Percentiles rank a stretch among this genome's conserved stretches.
Evolutionary conservation across 1,140 invertebrate species (phyloP).

Genomic region (Papilio glaucus): DNA sequence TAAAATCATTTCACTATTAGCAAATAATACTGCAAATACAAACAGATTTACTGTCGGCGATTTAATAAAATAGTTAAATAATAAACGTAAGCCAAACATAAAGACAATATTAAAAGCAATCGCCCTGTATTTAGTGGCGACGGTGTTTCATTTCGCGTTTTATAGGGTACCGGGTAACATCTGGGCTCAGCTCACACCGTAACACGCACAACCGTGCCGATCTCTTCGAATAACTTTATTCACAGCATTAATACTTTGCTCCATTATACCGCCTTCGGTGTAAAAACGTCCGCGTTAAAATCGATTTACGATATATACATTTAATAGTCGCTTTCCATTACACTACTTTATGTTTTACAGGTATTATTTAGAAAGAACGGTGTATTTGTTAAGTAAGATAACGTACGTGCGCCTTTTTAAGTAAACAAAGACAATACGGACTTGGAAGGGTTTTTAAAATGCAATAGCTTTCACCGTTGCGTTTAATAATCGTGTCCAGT

Average conservation of each 20-base stretch:
- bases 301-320: conserved; percentile 28
- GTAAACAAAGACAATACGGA: neutral
- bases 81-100: conserved; percentile 15
- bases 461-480: too few relatives aligned
- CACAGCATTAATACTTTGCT: neutral
- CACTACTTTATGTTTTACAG: conserved; percentile 7
- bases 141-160: conserved; percentile 66
- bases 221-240: conserved; percentile 29
- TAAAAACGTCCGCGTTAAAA: conserved; percentile 25
- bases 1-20: neutral
- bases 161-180: conserved; percentile 78
- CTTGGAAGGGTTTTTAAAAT: too few relatives aligned
- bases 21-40: neutral
- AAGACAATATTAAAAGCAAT: conserved; percentile 43
- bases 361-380: conserved; percentile 2
- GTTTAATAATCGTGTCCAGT: too few relatives aligned
- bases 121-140: conserved; percentile 57
- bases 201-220: conserved; percentile 47
- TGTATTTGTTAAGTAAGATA: conserved; percentile 1
- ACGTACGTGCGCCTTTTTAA: neutral
- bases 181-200: conserved; percentile 70
- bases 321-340: conserved; percentile 26
- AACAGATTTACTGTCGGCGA: neutral
- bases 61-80: conserved; percentile 15
- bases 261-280: conserved; percentile 11